Conservation (phyloP, 2,888 invertebrate genomes). For the Chrysotoxum bicinctum region DNA sequence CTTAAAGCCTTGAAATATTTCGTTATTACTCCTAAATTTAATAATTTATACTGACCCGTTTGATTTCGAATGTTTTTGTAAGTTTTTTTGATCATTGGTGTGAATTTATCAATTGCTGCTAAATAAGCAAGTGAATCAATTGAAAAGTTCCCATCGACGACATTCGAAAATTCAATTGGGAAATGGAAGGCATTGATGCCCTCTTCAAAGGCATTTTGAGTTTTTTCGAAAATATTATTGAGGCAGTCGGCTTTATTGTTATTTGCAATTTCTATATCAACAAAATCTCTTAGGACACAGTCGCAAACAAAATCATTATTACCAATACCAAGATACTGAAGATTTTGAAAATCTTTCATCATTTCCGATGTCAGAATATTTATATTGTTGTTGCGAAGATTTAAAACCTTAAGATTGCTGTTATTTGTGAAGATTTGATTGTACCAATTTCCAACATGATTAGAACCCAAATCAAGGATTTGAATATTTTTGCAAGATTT, state of each 20-base stretch:
- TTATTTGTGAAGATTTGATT: constrained; percentile 80
- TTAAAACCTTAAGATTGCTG: constrained; percentile 81
- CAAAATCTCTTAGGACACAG: constrained; percentile 83
- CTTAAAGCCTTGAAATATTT: constrained; percentile 29
- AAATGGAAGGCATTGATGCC: background rate
- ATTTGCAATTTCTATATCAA: constrained; percentile 80
- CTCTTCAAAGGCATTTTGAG: constrained; percentile 4
- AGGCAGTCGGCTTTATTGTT: constrained; percentile 76
- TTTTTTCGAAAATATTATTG: constrained; percentile 59
- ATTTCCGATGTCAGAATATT: constrained; percentile 84
- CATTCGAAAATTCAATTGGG: background rate
- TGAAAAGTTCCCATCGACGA: background rate
- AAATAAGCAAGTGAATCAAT: constrained; percentile 9
- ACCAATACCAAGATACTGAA: constrained; percentile 83
- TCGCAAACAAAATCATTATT: constrained; percentile 85
- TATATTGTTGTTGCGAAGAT: constrained; percentile 83
- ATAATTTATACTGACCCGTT: constrained; percentile 11
- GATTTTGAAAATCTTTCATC: constrained; percentile 82
- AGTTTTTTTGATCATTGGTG: constrained; percentile 42
- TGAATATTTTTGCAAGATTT: constrained; percentile 80
- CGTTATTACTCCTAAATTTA: constrained; percentile 15
- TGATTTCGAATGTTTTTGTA: constrained; percentile 40
- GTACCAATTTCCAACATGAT: constrained; percentile 84
- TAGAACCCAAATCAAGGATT: constrained; percentile 83
- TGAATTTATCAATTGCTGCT: constrained; percentile 26